phyloP scores from a whole-genome alignment of 2,888 invertebrate species.

The Marasmarcha lunaedactyla region DNA sequence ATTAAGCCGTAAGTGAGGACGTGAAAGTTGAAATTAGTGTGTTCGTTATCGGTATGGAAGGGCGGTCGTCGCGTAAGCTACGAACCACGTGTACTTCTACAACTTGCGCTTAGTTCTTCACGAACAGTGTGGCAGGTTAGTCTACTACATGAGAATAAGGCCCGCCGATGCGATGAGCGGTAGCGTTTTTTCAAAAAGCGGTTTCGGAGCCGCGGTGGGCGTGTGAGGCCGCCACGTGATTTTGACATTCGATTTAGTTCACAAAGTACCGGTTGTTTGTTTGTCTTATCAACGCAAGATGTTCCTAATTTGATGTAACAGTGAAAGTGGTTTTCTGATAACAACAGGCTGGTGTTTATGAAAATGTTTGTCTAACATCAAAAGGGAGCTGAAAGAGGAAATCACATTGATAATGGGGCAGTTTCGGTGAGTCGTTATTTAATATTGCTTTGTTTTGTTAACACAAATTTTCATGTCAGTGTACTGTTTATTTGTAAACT shows the following conservation, averaged over 20 bases:
- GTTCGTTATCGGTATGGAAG: slow-evolving; percentile 50
- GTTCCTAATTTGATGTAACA: slow-evolving; percentile 25
- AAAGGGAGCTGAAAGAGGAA: slow-evolving; percentile 28
- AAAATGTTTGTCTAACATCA: slow-evolving; percentile 33
- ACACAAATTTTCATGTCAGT: no score
- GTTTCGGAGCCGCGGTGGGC: slow-evolving; percentile 36
- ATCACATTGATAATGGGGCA: slow-evolving; percentile 39
- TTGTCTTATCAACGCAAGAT: slow-evolving; percentile 27
- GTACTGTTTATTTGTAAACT: no score
- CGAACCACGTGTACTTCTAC: slow-evolving; percentile 63
- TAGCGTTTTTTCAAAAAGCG: slow-evolving; percentile 45
- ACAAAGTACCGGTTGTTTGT: slow-evolving; percentile 11
- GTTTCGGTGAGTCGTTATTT: slow-evolving; percentile 38
- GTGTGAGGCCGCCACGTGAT: slow-evolving; percentile 54
- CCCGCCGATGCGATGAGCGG: slow-evolving; percentile 55
- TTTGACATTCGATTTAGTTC: slow-evolving; percentile 44
- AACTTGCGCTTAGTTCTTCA: slow-evolving; percentile 68
- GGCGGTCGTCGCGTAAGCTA: slow-evolving; percentile 65
- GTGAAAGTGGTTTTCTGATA: slow-evolving; percentile 42
- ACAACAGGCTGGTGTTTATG: slow-evolving; percentile 25
- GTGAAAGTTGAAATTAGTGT: slow-evolving; percentile 58
- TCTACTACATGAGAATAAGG: slow-evolving; percentile 61
- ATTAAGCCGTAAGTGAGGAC: slow-evolving; percentile 39
- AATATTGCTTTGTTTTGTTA: no score
- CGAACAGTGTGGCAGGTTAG: slow-evolving; percentile 68